Conservation (phyloP, 2,888 invertebrate genomes). For the Phyto melanocephala region DNA sequence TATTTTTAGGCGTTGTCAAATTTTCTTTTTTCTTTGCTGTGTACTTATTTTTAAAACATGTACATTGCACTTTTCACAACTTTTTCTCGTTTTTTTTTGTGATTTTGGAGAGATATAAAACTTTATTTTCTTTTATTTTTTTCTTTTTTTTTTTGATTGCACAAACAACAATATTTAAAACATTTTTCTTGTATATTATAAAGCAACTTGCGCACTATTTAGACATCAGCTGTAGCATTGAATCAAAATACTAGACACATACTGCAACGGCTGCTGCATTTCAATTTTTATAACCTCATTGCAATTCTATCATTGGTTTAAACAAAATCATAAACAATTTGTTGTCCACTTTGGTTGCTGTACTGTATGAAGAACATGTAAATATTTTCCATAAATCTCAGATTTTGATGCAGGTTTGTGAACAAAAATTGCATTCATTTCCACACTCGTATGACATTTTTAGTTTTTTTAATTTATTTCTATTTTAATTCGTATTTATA, state of each 20-base stretch:
- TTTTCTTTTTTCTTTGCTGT: constrained; percentile 21
- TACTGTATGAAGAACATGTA: background rate
- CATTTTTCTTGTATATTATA: constrained; percentile 20
- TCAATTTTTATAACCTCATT: constrained; percentile 28
- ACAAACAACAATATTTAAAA: constrained; percentile 42
- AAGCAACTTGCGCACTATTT: constrained; percentile 58
- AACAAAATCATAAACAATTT: background rate
- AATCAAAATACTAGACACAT: constrained; percentile 45
- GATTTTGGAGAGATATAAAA: constrained; percentile 30
- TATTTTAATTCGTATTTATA: constrained; percentile 11
- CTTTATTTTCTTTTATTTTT: constrained; percentile 35
- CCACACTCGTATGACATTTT: constrained; percentile 24
- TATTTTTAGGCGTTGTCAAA: constrained; percentile 69
- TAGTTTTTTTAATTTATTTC: background rate
- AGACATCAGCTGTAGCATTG: constrained; percentile 46
- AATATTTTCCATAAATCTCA: background rate
- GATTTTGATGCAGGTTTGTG: background rate
- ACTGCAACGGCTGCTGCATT: constrained; percentile 56
- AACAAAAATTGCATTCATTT: background rate
- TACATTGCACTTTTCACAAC: background rate
- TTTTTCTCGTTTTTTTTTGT: constrained; percentile 5
- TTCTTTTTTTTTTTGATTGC: too few species aligned
- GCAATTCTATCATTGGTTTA: constrained; percentile 22
- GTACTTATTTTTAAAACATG: background rate
- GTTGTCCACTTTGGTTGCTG: background rate